Evolutionary conservation across 1,140 invertebrate genomes (phyloP).

Genomic region (Trichonephila inaurata): DNA sequence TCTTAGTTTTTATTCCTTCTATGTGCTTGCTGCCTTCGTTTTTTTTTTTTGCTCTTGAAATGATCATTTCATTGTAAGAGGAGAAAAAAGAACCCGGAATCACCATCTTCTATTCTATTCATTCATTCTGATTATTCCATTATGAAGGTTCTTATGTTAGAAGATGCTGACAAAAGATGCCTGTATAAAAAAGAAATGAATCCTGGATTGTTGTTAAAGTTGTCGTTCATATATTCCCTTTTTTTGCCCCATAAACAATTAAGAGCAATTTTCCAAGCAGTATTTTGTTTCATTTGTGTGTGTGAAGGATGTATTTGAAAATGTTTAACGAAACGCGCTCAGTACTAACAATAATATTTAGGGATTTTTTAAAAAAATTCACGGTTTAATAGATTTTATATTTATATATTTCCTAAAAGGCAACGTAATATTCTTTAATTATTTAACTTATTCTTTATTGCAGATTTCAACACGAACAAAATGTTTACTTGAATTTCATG

Average conservation of each 20-base stretch:
- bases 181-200: background rate
- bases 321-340: background rate
- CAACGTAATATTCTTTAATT: too few species aligned
- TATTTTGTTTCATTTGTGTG: background rate
- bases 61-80: background rate
- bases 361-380: too few species aligned
- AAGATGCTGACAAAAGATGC: background rate
- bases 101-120: background rate
- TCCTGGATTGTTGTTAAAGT: background rate
- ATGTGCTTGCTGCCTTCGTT: background rate
- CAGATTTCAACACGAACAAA: too few species aligned
- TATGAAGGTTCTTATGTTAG: background rate
- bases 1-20: background rate
- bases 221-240: background rate
- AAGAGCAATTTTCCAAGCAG: background rate
- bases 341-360: background rate
- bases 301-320: background rate
- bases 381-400: too few species aligned
- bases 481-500: too few species aligned
- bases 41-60: background rate
- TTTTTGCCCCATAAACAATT: background rate
- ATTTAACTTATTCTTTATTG: too few species aligned
- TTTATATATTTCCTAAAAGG: too few species aligned
- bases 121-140: conserved; percentile 32
- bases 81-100: background rate